phyloP scores from a whole-genome alignment of 2,888 invertebrate species.

The Hydrotaea diabolus region DNA sequence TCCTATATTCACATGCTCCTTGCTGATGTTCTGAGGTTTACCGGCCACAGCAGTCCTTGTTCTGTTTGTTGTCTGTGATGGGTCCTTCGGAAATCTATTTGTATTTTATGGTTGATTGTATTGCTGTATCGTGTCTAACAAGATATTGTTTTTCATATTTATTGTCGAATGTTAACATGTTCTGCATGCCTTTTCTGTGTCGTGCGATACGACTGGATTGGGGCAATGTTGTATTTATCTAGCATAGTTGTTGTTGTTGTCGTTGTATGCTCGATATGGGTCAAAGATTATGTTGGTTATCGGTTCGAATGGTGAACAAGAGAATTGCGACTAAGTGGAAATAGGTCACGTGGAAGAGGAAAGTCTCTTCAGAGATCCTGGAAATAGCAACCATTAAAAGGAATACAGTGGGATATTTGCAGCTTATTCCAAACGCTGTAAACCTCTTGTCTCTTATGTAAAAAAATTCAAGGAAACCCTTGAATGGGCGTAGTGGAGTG shows the following conservation, averaged over 20 bases:
- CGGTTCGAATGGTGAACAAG: not conserved
- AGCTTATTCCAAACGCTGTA: too few species aligned
- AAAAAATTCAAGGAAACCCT: too few species aligned
- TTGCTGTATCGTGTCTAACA: slow-evolving; percentile 24
- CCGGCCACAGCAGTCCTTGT: not conserved
- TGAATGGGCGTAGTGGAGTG: too few species aligned
- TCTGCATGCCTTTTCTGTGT: slow-evolving; percentile 41
- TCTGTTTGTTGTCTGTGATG: not conserved
- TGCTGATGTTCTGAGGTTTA: not conserved
- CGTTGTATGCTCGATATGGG: not conserved
- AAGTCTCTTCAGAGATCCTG: not conserved
- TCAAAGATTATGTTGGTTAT: not conserved
- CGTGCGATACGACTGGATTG: not conserved
- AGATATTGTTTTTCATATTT: slow-evolving; percentile 44
- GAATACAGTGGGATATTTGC: too few species aligned
- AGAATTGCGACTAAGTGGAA: not conserved
- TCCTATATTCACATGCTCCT: too few species aligned
- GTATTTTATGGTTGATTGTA: slow-evolving; percentile 31
- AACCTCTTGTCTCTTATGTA: too few species aligned
- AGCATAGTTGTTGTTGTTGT: slow-evolving; percentile 12
- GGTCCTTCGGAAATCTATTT: slow-evolving; percentile 27
- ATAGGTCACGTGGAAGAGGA: slow-evolving; percentile 11
- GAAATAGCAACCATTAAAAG: too few species aligned
- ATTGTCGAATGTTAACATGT: slow-evolving; percentile 52
- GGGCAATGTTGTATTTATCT: slow-evolving; percentile 21